A percentile compares a stretch with the other conserved stretches of the same genome.
Conservation (phyloP, 2,113 vertebrate species). For the Acanthochromis polyacanthus region DNA sequence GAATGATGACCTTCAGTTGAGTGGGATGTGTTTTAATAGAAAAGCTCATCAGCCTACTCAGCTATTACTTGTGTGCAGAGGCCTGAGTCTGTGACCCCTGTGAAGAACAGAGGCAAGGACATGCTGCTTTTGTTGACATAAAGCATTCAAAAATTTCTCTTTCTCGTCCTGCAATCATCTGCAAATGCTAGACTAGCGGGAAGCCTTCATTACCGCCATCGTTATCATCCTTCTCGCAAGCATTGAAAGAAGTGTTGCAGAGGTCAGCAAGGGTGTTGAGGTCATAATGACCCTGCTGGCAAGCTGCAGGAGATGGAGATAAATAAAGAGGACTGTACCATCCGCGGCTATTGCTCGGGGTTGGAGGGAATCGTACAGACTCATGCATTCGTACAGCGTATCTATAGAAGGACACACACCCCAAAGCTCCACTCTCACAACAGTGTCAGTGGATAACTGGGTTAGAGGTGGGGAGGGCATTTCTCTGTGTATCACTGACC, state of each 20-base stretch:
- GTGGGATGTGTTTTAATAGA: background rate
- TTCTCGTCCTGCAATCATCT: background rate
- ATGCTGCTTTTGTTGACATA: conserved; percentile 16
- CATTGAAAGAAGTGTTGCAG: conserved; percentile 2
- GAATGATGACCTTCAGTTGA: conserved; percentile 12
- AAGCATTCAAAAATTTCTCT: background rate
- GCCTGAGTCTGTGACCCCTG: conserved; percentile 1
- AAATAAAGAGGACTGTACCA: background rate
- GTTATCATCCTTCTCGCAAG: conserved; percentile 26
- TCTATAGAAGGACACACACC: conserved; percentile 21
- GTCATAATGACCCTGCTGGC: conserved; percentile 43
- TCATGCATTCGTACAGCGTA: conserved; percentile 14
- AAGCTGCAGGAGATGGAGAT: background rate
- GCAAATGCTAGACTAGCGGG: background rate
- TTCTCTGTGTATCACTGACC: conserved; percentile 66
- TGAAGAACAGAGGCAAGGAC: conserved; percentile 11
- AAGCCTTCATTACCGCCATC: conserved; percentile 11
- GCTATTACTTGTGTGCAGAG: background rate
- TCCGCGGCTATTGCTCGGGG: conserved; percentile 23
- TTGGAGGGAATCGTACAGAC: conserved; percentile 1
- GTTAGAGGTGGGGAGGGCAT: conserved; percentile 54
- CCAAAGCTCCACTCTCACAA: conserved; percentile 13
- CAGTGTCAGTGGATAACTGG: conserved; percentile 55
- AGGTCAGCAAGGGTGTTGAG: conserved; percentile 43
- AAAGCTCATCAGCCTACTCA: conserved; percentile 7